A percentile compares a stretch with the other conserved stretches of the same genome.
Conservation (phyloP, 2,797 vertebrate genomes). For the Artibeus lituratus region DNA sequence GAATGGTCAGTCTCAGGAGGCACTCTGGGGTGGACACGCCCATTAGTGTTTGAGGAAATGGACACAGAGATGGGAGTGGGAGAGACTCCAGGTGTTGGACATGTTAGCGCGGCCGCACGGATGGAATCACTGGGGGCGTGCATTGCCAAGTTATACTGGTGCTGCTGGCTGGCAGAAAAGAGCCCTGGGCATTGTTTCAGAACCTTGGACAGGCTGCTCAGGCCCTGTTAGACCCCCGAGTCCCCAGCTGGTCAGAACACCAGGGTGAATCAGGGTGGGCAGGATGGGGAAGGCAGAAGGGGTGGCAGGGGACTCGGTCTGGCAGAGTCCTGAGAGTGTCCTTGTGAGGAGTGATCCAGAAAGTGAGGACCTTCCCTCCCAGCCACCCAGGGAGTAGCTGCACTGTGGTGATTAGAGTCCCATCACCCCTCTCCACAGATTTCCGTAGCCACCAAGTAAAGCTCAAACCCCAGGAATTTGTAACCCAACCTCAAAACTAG, state of each 20-base stretch:
- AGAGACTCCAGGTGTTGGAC: background rate
- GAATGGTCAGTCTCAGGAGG: background rate
- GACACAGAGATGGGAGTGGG: background rate
- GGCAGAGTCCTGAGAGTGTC: background rate
- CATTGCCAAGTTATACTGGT: no score
- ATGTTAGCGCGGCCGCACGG: background rate
- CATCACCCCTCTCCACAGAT: background rate
- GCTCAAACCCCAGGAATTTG: background rate
- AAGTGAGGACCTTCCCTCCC: background rate
- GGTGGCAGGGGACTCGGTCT: background rate
- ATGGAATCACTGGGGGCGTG: background rate
- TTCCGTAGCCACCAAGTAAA: background rate
- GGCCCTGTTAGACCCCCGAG: background rate
- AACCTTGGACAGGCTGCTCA: slow-evolving; percentile 36
- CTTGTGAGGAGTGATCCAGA: background rate
- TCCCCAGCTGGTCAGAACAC: background rate
- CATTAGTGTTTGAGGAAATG: background rate
- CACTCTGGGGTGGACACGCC: background rate
- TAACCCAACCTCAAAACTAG: background rate
- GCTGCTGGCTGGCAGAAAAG: background rate
- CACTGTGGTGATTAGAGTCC: background rate
- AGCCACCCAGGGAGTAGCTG: background rate
- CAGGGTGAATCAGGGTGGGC: rapidly evolving
- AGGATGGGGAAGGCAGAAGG: background rate
- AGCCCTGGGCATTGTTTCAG: background rate